A percentile compares a stretch with the other conserved stretches of the same genome.
Evolutionary conservation across 2,797 vertebrate genomes (phyloP).

Genomic region (Myotis pilosus): DNA sequence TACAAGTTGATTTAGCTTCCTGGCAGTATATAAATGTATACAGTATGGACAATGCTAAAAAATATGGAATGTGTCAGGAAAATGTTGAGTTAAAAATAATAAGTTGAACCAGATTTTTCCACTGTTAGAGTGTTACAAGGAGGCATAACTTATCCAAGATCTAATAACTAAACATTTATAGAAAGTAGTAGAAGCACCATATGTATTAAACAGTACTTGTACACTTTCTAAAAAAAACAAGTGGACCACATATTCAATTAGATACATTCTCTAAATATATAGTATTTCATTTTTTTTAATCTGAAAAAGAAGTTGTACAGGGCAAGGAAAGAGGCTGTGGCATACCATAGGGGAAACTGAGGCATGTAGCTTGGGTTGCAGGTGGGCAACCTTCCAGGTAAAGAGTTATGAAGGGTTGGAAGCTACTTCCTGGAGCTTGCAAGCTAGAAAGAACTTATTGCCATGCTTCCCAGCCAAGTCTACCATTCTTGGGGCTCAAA

Average conservation of each 20-base stretch:
- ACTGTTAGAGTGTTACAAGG: background rate
- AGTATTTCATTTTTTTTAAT: background rate
- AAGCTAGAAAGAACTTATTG: background rate
- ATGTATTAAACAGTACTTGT: background rate
- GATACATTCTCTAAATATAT: slow-evolving; percentile 8
- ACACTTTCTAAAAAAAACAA: background rate
- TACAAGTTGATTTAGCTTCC: slow-evolving; percentile 2
- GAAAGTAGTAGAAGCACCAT: background rate
- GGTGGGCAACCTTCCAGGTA: background rate
- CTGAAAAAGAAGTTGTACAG: background rate
- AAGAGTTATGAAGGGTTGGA: background rate
- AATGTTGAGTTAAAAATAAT: slow-evolving; percentile 13
- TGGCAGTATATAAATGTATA: background rate
- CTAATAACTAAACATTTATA: slow-evolving; percentile 6
- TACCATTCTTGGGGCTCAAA: background rate
- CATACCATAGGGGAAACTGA: background rate
- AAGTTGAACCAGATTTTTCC: background rate
- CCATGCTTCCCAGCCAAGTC: background rate
- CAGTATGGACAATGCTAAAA: background rate
- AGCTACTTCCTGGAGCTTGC: background rate
- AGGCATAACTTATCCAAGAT: background rate
- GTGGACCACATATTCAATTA: background rate
- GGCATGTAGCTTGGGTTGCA: background rate
- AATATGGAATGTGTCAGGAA: slow-evolving; percentile 35
- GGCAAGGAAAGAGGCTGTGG: background rate